phyloP scores from a whole-genome alignment of 2,888 invertebrate species.

The Andrena minutula region DNA sequence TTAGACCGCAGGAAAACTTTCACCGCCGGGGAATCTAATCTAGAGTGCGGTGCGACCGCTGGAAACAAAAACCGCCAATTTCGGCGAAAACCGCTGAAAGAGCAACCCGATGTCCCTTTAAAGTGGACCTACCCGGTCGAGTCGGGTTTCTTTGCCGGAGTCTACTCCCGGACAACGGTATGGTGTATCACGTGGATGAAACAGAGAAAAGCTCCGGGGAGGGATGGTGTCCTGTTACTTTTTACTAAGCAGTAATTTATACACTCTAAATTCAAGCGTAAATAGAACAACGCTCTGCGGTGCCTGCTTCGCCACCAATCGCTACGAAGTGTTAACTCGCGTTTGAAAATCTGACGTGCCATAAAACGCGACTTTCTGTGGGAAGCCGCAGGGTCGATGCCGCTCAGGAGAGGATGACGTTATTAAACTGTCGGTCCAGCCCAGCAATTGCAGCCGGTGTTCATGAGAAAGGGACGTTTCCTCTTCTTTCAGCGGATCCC shows the following conservation, averaged over 20 bases:
- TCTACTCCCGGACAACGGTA: not conserved
- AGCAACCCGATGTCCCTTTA: slow-evolving; percentile 52
- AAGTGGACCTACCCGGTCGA: slow-evolving; percentile 57
- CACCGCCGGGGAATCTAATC: slow-evolving; percentile 65
- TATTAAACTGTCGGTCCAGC: slow-evolving; percentile 9
- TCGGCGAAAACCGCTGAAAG: slow-evolving; percentile 67
- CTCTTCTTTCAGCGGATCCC: slow-evolving; percentile 1
- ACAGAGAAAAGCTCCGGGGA: not conserved
- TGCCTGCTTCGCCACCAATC: too few species aligned
- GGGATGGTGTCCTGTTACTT: too few species aligned
- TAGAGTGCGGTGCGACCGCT: slow-evolving; percentile 40
- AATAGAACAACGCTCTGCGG: too few species aligned
- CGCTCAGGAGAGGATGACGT: not conserved
- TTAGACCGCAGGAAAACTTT: slow-evolving; percentile 58
- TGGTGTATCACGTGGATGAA: slow-evolving; percentile 16
- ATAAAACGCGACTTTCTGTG: not conserved
- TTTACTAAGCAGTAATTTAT: too few species aligned
- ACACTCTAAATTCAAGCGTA: too few species aligned
- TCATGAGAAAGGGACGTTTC: slow-evolving; percentile 2
- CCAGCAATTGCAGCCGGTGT: not conserved
- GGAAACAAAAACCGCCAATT: slow-evolving; percentile 73
- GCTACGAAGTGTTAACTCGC: too few species aligned
- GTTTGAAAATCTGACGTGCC: not conserved
- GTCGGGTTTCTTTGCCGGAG: not conserved
- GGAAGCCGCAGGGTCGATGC: not conserved